Evolutionary conservation across 2,888 invertebrate genomes (phyloP), one percentile per base, ranked within the genome.

Genomic region (Cotesia congregata): DNA sequence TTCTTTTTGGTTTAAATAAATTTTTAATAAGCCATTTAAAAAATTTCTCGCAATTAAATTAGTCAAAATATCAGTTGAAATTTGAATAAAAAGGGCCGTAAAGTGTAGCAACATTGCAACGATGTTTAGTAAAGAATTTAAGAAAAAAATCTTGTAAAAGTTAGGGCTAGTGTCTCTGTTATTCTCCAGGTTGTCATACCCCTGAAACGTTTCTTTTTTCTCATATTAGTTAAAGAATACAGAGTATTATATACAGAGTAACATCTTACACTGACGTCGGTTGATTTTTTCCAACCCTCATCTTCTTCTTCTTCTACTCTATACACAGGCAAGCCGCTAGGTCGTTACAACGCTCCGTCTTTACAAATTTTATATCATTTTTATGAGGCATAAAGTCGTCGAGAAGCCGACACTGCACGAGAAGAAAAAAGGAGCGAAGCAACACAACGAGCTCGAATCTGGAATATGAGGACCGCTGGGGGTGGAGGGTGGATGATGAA

Each of bases 341-440:
- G 85, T 88, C 87, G 87, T 88, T 87, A 87, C 85, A 83, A 81
- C 80, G 85, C 84, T 83, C 83, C 87, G 86, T 88, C 88, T 88
- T 88, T 88, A 88, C 88, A 89, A 89, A 89, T 89, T 89, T 88
- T 89, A 88, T 88, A 88, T 87, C 87, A 87, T 88, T 89, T 89
- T 89, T 89, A 89, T 86, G 88, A 87, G 86, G 85, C 88, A 88
- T 88, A 89, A 88, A 88, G 86, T 88, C 87, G 86, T 86, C 87
- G 85, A 86, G 87, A 86, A 88, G 86, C 84, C 87, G 84, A 82
- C 83, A 81, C 79, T 76, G 75, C 69, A 12, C 7, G 50, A 50
- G 50, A 50, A 50, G 50, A 50, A 50, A 50, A 50, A 50, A 50
- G 50, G 12, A 50, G 50, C 12, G 9, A 12, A 50, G 12, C 69